Evolutionary conservation across 2,797 vertebrate species (phyloP).

Genomic region (Lacerta agilis): DNA sequence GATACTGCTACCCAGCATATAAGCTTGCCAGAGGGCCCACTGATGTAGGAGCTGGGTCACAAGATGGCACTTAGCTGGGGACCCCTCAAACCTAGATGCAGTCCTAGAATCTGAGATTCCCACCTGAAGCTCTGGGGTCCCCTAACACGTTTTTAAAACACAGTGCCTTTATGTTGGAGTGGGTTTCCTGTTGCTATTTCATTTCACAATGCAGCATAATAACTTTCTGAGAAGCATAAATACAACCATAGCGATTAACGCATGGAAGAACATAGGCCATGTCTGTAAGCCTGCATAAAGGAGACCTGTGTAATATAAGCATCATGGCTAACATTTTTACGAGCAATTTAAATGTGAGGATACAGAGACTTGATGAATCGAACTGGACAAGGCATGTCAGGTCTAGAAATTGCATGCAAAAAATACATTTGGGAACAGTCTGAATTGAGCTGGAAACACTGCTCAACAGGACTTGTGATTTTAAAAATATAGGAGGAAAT

Average conservation of each 20-base stretch:
- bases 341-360: slow-evolving; percentile 57
- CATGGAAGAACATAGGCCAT: not conserved
- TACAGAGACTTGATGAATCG: slow-evolving; percentile 47
- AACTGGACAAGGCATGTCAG: too few relatives aligned
- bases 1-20: too few relatives aligned
- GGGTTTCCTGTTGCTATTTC: not conserved
- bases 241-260: not conserved
- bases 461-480: too few relatives aligned
- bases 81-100: not conserved
- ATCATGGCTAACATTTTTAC: slow-evolving; percentile 60
- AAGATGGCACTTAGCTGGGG: not conserved
- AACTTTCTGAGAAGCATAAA: not conserved
- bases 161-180: not conserved
- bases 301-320: slow-evolving; percentile 65
- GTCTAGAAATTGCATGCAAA: too few relatives aligned
- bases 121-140: not conserved
- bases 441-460: too few relatives aligned
- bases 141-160: not conserved
- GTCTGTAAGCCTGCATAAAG: not conserved
- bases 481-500: too few relatives aligned
- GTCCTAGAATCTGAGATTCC: not conserved
- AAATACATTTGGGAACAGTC: too few relatives aligned
- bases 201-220: not conserved
- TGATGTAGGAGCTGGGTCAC: not conserved
- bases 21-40: not conserved